Evolutionary conservation across 2,113 vertebrate species (phyloP).

Genomic region (Piprites chloris): DNA sequence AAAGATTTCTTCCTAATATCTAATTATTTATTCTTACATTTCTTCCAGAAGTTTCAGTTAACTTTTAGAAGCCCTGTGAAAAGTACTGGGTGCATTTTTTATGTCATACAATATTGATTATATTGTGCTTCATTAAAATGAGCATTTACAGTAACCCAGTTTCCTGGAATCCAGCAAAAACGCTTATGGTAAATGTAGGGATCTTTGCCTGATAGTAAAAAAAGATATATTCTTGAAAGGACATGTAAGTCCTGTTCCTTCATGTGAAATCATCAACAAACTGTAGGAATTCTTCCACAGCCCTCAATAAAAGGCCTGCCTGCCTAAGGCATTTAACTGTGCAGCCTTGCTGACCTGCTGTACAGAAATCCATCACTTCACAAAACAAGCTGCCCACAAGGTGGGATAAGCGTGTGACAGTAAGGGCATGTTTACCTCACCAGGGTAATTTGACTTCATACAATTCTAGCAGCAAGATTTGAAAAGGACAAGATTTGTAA

Average conservation of each 20-base stretch:
- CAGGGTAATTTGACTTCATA: background rate
- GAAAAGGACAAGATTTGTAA: background rate
- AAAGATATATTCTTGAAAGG: background rate
- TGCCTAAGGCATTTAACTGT: background rate
- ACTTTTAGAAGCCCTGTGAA: background rate
- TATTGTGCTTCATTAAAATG: background rate
- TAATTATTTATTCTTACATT: background rate
- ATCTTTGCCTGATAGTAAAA: background rate
- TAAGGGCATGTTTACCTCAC: background rate
- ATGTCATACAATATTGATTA: background rate
- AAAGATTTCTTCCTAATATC: background rate
- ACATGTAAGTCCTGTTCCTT: background rate
- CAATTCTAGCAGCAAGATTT: background rate
- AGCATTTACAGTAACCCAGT: background rate
- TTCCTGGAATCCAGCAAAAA: background rate
- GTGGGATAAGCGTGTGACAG: background rate
- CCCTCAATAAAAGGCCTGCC: background rate
- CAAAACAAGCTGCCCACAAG: background rate
- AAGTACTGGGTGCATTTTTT: background rate
- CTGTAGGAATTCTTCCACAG: background rate
- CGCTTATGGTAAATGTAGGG: background rate
- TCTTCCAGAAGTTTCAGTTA: background rate
- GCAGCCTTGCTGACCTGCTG: background rate
- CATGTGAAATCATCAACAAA: background rate
- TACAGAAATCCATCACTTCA: background rate